Percentiles rank a stretch among this genome's conserved stretches.
These are phyloP conservation scores for Drosophila nigromelanica DNA, from an alignment of 1,140 invertebrate species.

Conservation along the genomic window DNA sequence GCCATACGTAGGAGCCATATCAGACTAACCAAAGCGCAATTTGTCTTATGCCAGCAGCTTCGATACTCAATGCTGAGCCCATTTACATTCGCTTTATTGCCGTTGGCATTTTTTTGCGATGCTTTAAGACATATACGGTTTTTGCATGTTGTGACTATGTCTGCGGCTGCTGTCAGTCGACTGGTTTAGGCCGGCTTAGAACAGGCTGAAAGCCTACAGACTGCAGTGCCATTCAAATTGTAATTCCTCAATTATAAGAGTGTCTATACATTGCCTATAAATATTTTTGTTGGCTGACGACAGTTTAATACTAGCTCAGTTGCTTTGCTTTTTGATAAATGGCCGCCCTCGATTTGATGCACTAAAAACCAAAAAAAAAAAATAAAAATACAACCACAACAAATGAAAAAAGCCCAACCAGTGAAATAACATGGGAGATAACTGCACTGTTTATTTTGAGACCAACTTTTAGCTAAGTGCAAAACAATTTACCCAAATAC, in stretches of 20 bases:
- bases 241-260: constrained; percentile 81
- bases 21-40: constrained; percentile 72
- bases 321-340: constrained; percentile 63
- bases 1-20: constrained; percentile 49
- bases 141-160: constrained; percentile 63
- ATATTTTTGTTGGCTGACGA: constrained; percentile 42
- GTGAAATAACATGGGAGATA: constrained; percentile 71
- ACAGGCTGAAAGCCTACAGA: constrained; percentile 21
- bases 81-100: constrained; percentile 75
- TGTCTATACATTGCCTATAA: constrained; percentile 53
- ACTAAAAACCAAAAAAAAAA: constrained; percentile 36
- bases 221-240: constrained; percentile 66
- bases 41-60: constrained; percentile 76
- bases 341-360: constrained; percentile 39
- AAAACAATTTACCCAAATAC: constrained; percentile 81
- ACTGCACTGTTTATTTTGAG: constrained; percentile 72
- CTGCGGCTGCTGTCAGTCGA: constrained; percentile 68
- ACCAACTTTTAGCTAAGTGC: constrained; percentile 80
- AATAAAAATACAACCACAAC: not conserved
- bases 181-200: constrained; percentile 26
- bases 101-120: constrained; percentile 30
- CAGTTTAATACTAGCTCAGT: constrained; percentile 51
- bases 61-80: constrained; percentile 73
- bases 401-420: constrained; percentile 22
- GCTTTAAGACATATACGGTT: constrained; percentile 22